These are phyloP conservation scores for Rhamphomyia laevipes DNA, from an alignment of 2,888 invertebrate species.

Conservation along the genomic window DNA sequence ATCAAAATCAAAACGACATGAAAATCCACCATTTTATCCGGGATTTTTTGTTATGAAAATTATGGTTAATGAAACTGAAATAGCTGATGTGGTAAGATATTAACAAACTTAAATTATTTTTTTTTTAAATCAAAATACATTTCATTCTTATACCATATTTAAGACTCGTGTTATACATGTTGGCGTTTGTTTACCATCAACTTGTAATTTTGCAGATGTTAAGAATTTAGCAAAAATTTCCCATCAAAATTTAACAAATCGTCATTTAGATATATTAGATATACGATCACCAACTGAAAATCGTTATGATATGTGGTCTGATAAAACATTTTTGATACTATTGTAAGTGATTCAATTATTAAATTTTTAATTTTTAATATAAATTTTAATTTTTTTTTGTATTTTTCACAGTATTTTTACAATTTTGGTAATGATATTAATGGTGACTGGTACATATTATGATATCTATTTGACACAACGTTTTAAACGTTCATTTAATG, in stretches of 20 bases:
- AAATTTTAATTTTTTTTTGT: slow-evolving; percentile 4
- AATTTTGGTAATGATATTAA: slow-evolving; percentile 41
- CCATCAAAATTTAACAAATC: slow-evolving; percentile 37
- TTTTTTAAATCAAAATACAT: not conserved
- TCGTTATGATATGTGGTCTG: slow-evolving; percentile 50
- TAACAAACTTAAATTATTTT: not conserved
- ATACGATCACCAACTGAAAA: slow-evolving; percentile 58
- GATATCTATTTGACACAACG: slow-evolving; percentile 43
- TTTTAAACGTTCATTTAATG: slow-evolving; percentile 27
- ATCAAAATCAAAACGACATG: slow-evolving; percentile 20
- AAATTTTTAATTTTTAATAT: not conserved
- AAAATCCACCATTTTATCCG: slow-evolving; percentile 52
- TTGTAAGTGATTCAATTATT: slow-evolving; percentile 42
- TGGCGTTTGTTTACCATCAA: slow-evolving; percentile 62
- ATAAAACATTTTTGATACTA: slow-evolving; percentile 57
- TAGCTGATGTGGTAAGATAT: slow-evolving; percentile 27
- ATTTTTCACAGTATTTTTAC: slow-evolving; percentile 42
- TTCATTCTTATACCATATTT: slow-evolving; percentile 2
- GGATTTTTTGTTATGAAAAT: slow-evolving; percentile 54
- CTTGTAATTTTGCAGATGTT: slow-evolving; percentile 54
- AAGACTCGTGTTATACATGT: slow-evolving; percentile 61
- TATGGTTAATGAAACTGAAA: slow-evolving; percentile 40
- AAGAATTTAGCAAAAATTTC: slow-evolving; percentile 44
- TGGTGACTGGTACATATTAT: slow-evolving; percentile 57
- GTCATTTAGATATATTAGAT: slow-evolving; percentile 46